Base-by-base conservation (phyloP, 1,140 invertebrate genomes). In the Scaptodrosophila lebanonensis region DNA sequence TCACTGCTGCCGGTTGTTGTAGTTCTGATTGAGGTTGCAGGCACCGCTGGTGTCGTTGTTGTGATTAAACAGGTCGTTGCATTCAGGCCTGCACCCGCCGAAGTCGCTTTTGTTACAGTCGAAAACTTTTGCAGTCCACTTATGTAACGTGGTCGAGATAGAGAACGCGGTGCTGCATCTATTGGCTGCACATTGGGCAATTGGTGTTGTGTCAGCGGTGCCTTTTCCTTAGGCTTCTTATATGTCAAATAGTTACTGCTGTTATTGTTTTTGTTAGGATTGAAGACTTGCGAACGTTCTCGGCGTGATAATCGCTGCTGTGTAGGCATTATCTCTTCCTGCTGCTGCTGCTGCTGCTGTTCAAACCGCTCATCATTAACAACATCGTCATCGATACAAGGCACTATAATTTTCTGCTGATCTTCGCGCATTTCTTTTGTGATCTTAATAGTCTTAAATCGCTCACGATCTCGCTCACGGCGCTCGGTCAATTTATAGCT, bases 401-500 rank as follows among this genome's bases (percentile, higher is more conserved):
- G 73, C 73, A 79, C 73, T 57, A 53, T 57, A 6, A 65, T 56
- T 30, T 67, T 53, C 29, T 43, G 48, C 54, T 67, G 11, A 6
- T 38, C 54, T 15, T 63, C 39, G 25, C 58, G 61, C 71, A 70
- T 67, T 25, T 63, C 77, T 40, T 71, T 83, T 3, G 66, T 70
- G 11, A 86, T 83, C 66, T 85, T 84, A 17, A 86, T 86, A 16
- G 85, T 86, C 57, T 85, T 86, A 29, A 86, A 86, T n/a, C 85
- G 85, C 32, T 86, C 85, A 3, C 83, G 75, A 57, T 86, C 83
- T 7, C 83, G 66, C 17, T 75, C 77, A 16, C 83, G 70, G 13
- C 73, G 62, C 45, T 79, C 76, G 6, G 69, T 49, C 44, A 84
- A 30, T 54, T 76, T 86, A 38, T 73, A 83, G 54, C 44, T 63